Evolutionary conservation across 2,888 invertebrate species (phyloP), one percentile per base, ranked within the genome.

Genomic region (Cremastobaeus sp.): DNA sequence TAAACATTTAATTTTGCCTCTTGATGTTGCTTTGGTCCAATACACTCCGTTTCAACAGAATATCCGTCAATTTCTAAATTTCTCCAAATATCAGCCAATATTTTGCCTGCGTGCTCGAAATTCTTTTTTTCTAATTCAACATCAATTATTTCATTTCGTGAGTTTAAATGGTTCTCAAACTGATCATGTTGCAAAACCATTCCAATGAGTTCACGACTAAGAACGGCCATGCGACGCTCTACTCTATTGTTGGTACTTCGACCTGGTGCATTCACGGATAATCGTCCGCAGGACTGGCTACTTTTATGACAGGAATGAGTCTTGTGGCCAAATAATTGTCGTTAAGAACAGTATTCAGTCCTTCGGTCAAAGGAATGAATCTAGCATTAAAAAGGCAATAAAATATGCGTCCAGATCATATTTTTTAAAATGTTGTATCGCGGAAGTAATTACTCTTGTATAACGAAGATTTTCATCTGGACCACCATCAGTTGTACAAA

Each of bases 171-270:
- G 47, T 64, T 68, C 2, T 84, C 83, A 60, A 68, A 84, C 35
- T 77, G 62, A 37, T 85, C 81, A 72, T 83, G 79, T 11, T 81
- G 81, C 30, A 87, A 70, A 55, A 85, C 79, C 12, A 54, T 6
- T n/a, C 82, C 82, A 39, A 80, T 43, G n/a, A 88, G 73, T 66
- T 85, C 79, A 14, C 75, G 55, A 60, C 83, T 84, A 3, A 86
- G 66, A 21, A 85, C 83, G 32, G 84, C 85, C 82, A 86, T 84
- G 59, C 85, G 55, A 34, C 84, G 18, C 72, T 87, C 84, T 1
- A 84, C 84, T 59, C 74, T 76, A 73, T 86, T 88, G 43, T 76
- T 84, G 3, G 54, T 20, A 35, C 45, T 54, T 45, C 65, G 3
- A 11, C 66, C 48, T 35, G 70, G 14, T 47, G 85, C 84, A 78